Evolutionary conservation across 2,113 vertebrate genomes (phyloP), one percentile per base, ranked within the genome.

Genomic region (Albula goreensis): DNA sequence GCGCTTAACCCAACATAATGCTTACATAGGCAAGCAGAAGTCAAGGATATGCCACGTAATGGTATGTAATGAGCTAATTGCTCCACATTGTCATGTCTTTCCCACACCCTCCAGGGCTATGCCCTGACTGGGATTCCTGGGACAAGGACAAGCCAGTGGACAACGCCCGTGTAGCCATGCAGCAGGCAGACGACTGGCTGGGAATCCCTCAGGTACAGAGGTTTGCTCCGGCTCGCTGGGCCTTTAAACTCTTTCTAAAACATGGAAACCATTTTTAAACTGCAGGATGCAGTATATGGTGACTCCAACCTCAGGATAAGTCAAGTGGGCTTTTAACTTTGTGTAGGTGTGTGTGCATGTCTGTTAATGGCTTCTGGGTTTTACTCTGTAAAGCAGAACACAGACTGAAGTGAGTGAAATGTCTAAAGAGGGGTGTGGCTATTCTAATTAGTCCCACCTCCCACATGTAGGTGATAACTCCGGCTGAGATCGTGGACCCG

Each of bases 51-150:
- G 11, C 56, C 56, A 5, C 19, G 41, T 25, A 19, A 31, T 22
- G 31, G 5, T 25, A 15, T 51, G 12, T 74, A 22, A 53, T 6
- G 50, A 66, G 60, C 22, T 66, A 15, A 66, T 15, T 22, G 60
- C 60, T 66, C 4, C 19, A 66, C 19, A 22, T 66, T 66, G 60
- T 5, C 3, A 50, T 52, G 41, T 10, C 19, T 70, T 50, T 51
- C 15, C 50, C 52, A 7, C 12, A 41, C 22, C 48, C 56, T 8
- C 87, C 86, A 90, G 98, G 97, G 98, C 93, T 99, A 82, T 99
- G 98, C 93, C 97, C 97, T 41, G 98, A 99, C 94, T 98, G 97
- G 98, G 98, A 98, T 89, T 96, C 93, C 51, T 99, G 98, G 97
- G 97, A 99, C 70, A 93, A 96, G 0, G 94, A 92, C 2, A 97